Conservation (phyloP, 2,888 invertebrate genomes). For the Diaprepes abbreviatus region DNA sequence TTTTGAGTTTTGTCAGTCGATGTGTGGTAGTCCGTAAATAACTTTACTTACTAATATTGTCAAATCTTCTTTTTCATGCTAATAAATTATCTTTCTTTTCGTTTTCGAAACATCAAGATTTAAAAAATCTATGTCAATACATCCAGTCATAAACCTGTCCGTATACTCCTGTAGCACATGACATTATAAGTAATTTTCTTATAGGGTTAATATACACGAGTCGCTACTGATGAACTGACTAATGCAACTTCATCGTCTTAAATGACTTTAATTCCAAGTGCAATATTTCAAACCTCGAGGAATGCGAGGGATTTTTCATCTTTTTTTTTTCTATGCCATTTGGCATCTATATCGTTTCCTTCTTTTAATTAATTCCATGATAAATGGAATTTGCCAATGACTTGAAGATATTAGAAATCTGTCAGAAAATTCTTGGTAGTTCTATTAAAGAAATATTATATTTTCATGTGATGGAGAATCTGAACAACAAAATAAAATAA, state of each 20-base stretch:
- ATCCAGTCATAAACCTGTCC: too few relatives aligned
- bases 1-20: too few relatives aligned
- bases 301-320: slow-evolving; percentile 2
- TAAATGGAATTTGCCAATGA: slow-evolving; percentile 21
- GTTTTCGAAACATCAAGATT: too few relatives aligned
- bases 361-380: slow-evolving; percentile 31
- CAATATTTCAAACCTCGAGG: slow-evolving; percentile 23
- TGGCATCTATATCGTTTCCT: slow-evolving; percentile 28
- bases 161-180: too few relatives aligned
- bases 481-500: background rate
- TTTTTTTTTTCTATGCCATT: slow-evolving; percentile 13
- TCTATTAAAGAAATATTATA: slow-evolving; percentile 10
- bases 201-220: background rate
- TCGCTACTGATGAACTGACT: slow-evolving; percentile 10
- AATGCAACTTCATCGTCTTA: slow-evolving; percentile 29
- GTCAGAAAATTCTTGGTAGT: slow-evolving; percentile 13
- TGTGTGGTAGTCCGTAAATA: too few relatives aligned
- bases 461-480: background rate
- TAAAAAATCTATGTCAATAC: too few relatives aligned
- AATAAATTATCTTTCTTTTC: too few relatives aligned
- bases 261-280: slow-evolving; percentile 22
- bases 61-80: too few relatives aligned
- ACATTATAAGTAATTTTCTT: too few relatives aligned
- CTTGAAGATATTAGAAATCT: slow-evolving; percentile 20
- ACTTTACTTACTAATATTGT: too few relatives aligned